These are phyloP conservation scores for Apis dorsata DNA, from an alignment of 1,140 invertebrate species.

Conservation along the genomic window DNA sequence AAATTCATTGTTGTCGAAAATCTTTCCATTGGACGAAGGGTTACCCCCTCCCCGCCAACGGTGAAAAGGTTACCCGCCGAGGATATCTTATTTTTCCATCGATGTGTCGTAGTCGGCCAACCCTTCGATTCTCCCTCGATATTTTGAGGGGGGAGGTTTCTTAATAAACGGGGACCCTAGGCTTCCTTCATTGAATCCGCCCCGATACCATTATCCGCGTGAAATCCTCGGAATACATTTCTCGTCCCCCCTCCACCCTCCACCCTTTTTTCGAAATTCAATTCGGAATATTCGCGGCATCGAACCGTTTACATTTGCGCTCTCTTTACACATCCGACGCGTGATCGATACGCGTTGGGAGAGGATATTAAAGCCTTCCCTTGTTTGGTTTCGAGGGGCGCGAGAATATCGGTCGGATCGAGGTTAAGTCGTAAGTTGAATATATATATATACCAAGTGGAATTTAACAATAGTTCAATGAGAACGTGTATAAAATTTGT, in stretches of 20 bases:
- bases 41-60: background rate
- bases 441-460: too few species aligned
- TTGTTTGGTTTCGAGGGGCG: too few species aligned
- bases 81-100: background rate
- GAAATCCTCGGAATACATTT: constrained; percentile 60
- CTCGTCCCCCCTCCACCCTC: background rate
- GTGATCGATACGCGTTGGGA: background rate
- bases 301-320: background rate
- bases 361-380: background rate
- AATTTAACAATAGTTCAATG: too few species aligned
- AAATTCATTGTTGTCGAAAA: constrained; percentile 47
- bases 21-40: background rate
- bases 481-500: too few species aligned
- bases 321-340: too few species aligned
- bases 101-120: background rate
- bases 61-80: background rate
- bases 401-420: too few species aligned
- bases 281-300: constrained; percentile 36
- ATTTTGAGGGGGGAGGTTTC: constrained; percentile 53
- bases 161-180: constrained; percentile 60
- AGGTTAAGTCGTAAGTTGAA: too few species aligned
- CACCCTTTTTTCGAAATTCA: constrained; percentile 41
- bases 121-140: background rate
- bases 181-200: constrained; percentile 65
- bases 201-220: constrained; percentile 60